Percentiles rank a stretch among this genome's conserved stretches.
Conservation (phyloP, 37 sponge, comb jelly and placozoan species). For the Beroe forskalii region DNA sequence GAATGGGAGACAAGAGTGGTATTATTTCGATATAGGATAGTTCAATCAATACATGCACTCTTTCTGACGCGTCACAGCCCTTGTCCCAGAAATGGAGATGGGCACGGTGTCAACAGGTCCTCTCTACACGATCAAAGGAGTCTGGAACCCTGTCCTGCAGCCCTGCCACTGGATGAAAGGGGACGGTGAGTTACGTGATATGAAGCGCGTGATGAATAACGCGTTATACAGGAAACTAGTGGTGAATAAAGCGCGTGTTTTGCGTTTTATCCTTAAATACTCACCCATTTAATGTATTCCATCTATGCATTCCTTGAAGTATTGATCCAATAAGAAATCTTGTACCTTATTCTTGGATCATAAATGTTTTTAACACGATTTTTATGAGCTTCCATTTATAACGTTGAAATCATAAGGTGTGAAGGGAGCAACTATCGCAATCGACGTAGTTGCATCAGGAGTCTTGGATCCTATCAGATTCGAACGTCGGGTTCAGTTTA, state of each 20-base stretch:
- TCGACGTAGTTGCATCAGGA: slow-evolving; percentile 58
- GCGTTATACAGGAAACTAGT: too few relatives aligned
- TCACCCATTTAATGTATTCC: neutral
- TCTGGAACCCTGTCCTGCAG: slow-evolving; percentile 22
- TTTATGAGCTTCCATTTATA: too few relatives aligned
- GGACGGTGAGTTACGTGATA: slow-evolving; percentile 23
- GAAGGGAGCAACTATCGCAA: neutral
- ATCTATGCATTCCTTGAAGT: neutral
- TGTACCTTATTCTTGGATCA: too few relatives aligned
- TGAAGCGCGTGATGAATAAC: too few relatives aligned
- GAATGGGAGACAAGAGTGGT: too few relatives aligned
- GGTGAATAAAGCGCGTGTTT: too few relatives aligned
- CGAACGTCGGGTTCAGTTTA: slow-evolving; percentile 24
- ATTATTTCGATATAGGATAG: too few relatives aligned
- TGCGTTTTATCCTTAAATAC: too few relatives aligned
- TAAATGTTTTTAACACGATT: too few relatives aligned
- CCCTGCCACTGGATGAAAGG: slow-evolving; percentile 26
- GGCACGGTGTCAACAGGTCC: slow-evolving; percentile 23
- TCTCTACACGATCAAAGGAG: slow-evolving; percentile 46
- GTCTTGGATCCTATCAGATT: slow-evolving; percentile 58
- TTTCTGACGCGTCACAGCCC: neutral
- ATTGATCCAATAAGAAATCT: too few relatives aligned
- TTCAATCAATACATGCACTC: too few relatives aligned
- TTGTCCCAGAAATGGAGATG: slow-evolving; percentile 61
- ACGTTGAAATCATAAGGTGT: too few relatives aligned